phyloP scores from a whole-genome alignment of 2,888 invertebrate genomes.

The Plebejus melissa region DNA sequence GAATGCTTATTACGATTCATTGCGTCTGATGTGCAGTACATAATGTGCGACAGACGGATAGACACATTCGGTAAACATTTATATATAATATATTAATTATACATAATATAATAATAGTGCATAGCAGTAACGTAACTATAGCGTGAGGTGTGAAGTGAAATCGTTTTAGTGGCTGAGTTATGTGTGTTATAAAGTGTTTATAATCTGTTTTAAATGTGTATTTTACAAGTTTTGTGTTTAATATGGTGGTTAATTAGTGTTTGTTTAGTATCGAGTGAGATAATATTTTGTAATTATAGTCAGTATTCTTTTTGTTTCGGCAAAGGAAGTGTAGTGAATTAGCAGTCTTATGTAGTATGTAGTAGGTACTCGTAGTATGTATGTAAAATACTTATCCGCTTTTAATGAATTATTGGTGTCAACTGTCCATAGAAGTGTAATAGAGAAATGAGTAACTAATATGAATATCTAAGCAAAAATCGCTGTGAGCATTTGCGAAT shows the following conservation, averaged over 20 bases:
- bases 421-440: no score
- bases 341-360: no score
- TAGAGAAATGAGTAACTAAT: no score
- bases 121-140: background rate
- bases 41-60: constrained; percentile 29
- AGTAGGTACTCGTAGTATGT: no score
- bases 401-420: no score
- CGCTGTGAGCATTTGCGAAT: no score
- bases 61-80: constrained; percentile 14
- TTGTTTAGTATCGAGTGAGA: background rate
- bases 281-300: no score
- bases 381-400: no score
- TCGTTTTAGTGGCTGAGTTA: background rate
- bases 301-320: no score
- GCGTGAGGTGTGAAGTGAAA: constrained; percentile 16
- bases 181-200: background rate
- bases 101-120: background rate
- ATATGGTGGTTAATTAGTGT: background rate
- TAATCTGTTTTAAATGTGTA: background rate
- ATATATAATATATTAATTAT: background rate
- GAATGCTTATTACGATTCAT: constrained; percentile 42
- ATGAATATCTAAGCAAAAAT: no score
- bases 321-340: no score
- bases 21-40: constrained; percentile 38
- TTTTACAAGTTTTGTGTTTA: background rate